phyloP scores from a whole-genome alignment of 2,888 invertebrate genomes.

The Hirtodrosophila trivittata region DNA sequence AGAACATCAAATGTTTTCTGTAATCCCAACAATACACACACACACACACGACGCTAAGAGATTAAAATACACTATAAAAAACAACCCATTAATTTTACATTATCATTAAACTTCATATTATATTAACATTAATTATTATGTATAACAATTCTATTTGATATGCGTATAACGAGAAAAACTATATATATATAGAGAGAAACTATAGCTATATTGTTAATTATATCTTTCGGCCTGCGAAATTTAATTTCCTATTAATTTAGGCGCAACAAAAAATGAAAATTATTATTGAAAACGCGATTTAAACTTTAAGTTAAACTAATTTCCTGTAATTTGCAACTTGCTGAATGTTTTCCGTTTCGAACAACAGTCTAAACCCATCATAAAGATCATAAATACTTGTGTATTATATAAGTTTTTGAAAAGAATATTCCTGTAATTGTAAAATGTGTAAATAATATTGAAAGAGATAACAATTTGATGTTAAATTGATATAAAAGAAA shows the following conservation, averaged over 20 bases:
- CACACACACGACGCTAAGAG: conserved; percentile 46
- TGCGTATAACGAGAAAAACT: conserved; percentile 46
- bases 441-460: conserved; percentile 68
- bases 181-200: conserved; percentile 22
- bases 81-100: conserved; percentile 51
- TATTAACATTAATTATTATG: conserved; percentile 36
- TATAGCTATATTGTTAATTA: conserved; percentile 53
- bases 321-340: conserved; percentile 53
- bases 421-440: conserved; percentile 71
- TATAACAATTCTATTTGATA: conserved; percentile 47
- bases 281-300: conserved; percentile 36
- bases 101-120: conserved; percentile 38
- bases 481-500: conserved; percentile 38
- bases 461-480: conserved; percentile 41
- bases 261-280: conserved; percentile 32
- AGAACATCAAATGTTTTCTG: conserved; percentile 53
- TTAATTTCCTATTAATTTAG: conserved; percentile 74
- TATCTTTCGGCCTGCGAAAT: conserved; percentile 71
- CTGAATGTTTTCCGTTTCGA: conserved; percentile 35
- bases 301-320: conserved; percentile 44
- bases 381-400: not conserved
- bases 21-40: not conserved
- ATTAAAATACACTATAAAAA: conserved; percentile 51
- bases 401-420: conserved; percentile 51
- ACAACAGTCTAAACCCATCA: too few species aligned